Conservation (phyloP, 2,113 vertebrate genomes). For the Saccopteryx bilineata region DNA sequence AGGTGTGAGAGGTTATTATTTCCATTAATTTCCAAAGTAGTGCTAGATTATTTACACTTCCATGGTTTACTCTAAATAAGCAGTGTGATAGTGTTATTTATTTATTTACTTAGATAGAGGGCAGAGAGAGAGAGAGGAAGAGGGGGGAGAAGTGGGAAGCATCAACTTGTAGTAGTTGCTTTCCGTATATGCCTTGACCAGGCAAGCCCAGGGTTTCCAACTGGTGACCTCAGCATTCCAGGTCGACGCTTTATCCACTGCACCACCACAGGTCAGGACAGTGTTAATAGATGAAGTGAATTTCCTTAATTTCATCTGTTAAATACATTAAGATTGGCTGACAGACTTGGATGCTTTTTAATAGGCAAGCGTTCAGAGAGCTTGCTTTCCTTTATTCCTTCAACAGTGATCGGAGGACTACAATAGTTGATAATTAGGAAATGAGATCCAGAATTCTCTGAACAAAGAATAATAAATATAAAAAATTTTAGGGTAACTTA, state of each 20-base stretch:
- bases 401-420: background rate
- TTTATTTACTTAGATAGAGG: too few relatives aligned
- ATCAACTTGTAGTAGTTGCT: too few relatives aligned
- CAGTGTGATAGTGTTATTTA: background rate
- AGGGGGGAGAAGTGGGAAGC: too few relatives aligned
- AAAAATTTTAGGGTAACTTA: conserved; percentile 1
- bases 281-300: background rate
- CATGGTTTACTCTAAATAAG: background rate
- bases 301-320: conserved; percentile 10
- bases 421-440: conserved; percentile 22
- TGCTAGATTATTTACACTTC: conserved; percentile 51
- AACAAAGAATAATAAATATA: conserved; percentile 44
- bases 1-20: background rate
- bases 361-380: background rate
- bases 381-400: background rate
- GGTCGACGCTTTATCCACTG: too few relatives aligned
- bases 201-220: too few relatives aligned
- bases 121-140: too few relatives aligned
- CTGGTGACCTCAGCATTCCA: too few relatives aligned
- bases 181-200: too few relatives aligned
- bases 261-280: background rate
- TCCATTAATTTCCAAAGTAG: background rate
- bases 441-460: conserved; percentile 51
- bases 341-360: background rate
- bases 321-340: conserved; percentile 25